Evolutionary conservation across 2,888 invertebrate species (phyloP).

Genomic region (Acanthopleura granulata): DNA sequence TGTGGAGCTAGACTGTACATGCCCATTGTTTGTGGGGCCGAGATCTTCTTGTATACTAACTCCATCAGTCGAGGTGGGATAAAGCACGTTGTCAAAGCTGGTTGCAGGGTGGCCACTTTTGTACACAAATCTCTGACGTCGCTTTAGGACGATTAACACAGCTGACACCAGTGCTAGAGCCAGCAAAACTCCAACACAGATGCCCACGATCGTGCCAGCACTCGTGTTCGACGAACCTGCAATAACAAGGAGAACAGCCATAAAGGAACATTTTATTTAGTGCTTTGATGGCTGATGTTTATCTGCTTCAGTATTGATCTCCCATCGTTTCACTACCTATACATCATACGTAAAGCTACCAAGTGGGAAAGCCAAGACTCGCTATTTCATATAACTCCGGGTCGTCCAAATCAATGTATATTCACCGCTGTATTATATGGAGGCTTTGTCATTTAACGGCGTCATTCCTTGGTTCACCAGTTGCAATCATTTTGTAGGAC

Average conservation of each 20-base stretch:
- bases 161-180: neutral
- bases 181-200: neutral
- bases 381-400: too few species aligned
- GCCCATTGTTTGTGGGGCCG: neutral
- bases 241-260: neutral
- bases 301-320: too few species aligned
- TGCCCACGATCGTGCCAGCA: slow-evolving; percentile 2
- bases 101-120: neutral
- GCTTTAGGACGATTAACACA: neutral
- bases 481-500: too few species aligned
- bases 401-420: too few species aligned
- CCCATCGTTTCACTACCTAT: too few species aligned
- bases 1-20: slow-evolving; percentile 3
- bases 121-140: neutral
- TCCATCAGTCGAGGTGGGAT: slow-evolving; percentile 23
- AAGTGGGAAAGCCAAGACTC: too few species aligned
- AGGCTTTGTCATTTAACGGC: too few species aligned
- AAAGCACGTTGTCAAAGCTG: slow-evolving; percentile 42
- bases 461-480: too few species aligned
- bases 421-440: too few species aligned
- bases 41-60: slow-evolving; percentile 16
- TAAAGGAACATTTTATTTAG: neutral
- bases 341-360: too few species aligned
- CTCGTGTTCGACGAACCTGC: neutral
- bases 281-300: too few species aligned